Conservation (phyloP, 1,140 invertebrate species). For the Venustaconcha ellipsiformis region DNA sequence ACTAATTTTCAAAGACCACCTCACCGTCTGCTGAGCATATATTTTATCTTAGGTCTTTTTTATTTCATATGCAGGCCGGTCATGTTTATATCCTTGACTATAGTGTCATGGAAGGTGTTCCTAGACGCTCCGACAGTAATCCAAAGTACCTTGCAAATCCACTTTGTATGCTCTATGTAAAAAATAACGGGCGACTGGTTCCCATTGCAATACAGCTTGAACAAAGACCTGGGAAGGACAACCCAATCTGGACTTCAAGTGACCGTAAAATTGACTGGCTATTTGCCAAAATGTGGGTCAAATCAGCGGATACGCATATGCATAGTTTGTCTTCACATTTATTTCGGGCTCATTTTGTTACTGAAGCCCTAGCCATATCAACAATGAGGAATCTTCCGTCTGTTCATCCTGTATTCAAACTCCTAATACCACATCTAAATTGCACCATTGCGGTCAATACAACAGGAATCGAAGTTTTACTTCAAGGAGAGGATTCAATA, state of each 20-base stretch:
- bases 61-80: background rate
- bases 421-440: constrained; percentile 17
- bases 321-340: constrained; percentile 23
- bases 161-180: constrained; percentile 20
- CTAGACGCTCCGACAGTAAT: background rate
- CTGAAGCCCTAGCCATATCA: constrained; percentile 16
- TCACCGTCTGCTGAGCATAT: background rate
- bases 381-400: constrained; percentile 14
- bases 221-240: constrained; percentile 20
- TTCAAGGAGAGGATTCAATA: constrained; percentile 15
- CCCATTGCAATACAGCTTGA: constrained; percentile 27
- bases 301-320: constrained; percentile 24
- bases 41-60: background rate
- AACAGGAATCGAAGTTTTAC: constrained; percentile 18
- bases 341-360: constrained; percentile 13
- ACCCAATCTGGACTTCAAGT: constrained; percentile 28
- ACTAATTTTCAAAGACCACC: background rate
- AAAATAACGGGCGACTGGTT: constrained; percentile 3
- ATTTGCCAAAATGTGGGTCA: constrained; percentile 21
- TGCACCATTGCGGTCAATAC: constrained; percentile 11
- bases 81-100: constrained; percentile 25
- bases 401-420: constrained; percentile 23
- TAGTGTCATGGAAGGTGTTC: constrained; percentile 7
- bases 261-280: constrained; percentile 23
- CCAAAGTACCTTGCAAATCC: constrained; percentile 5